phyloP scores from a whole-genome alignment of 1,140 invertebrate genomes.

The Leguminivora glycinivorella region DNA sequence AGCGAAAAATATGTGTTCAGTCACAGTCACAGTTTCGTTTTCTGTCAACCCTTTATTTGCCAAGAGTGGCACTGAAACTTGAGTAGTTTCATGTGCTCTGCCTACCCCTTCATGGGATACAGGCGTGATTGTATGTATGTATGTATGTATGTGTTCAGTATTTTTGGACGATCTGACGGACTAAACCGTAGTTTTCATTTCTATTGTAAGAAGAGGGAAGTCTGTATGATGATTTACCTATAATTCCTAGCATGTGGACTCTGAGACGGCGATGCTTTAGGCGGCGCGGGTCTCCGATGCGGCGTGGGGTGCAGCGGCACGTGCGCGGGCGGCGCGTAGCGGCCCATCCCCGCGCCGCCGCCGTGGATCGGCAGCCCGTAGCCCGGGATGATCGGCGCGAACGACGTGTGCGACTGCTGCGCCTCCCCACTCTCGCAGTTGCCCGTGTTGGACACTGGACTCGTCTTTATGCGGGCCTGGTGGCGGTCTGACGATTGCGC shows the following conservation, averaged over 20 bases:
- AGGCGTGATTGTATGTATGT: no score
- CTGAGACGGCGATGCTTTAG: slow-evolving; percentile 80
- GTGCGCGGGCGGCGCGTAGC: slow-evolving; percentile 80
- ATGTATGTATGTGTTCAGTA: no score
- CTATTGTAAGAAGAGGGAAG: no score
- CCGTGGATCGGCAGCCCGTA: slow-evolving; percentile 75
- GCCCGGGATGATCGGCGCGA: slow-evolving; percentile 76
- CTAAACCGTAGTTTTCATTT: no score
- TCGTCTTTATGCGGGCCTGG: slow-evolving; percentile 67
- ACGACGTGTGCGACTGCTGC: slow-evolving; percentile 65
- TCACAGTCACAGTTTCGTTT: no score
- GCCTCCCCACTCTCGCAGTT: slow-evolving; percentile 64
- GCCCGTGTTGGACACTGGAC: slow-evolving; percentile 65
- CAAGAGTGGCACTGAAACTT: no score
- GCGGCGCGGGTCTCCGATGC: slow-evolving; percentile 76
- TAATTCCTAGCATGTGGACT: slow-evolving; percentile 81
- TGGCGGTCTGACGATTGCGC: slow-evolving; percentile 64
- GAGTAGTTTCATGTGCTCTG: no score
- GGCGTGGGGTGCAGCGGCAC: slow-evolving; percentile 79
- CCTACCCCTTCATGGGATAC: no score
- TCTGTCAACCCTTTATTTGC: no score
- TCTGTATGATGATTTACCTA: slow-evolving; percentile 48
- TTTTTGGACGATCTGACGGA: no score
- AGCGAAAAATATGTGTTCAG: no score
- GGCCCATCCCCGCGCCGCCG: slow-evolving; percentile 74